Conservation (phyloP, 2,888 invertebrate genomes). For the Meandrusa payeni region DNA sequence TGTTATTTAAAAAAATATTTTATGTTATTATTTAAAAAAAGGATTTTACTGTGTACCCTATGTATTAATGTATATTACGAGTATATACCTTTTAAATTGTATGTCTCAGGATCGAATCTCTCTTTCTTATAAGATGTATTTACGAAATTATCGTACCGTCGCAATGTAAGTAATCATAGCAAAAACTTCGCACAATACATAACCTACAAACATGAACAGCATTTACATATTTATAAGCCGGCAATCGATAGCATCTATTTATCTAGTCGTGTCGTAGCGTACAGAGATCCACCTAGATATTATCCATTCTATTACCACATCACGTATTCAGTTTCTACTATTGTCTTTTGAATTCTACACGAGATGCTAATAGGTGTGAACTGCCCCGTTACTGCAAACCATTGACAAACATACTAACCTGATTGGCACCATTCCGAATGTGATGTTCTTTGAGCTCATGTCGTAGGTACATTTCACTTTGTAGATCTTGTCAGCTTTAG, state of each 20-base stretch:
- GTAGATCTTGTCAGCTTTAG: conserved; percentile 97
- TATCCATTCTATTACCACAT: conserved; percentile 46
- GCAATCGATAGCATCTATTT: conserved; percentile 3
- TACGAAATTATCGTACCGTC: too few relatives aligned
- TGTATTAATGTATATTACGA: too few relatives aligned
- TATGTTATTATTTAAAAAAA: too few relatives aligned
- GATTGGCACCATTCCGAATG: conserved; percentile 98
- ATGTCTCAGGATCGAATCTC: too few relatives aligned
- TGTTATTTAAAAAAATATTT: too few relatives aligned
- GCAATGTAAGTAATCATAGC: too few relatives aligned
- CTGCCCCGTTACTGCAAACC: conserved; percentile 18
- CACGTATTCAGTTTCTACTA: conserved; percentile 43
- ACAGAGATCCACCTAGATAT: conserved; percentile 44
- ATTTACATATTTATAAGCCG: conserved; percentile 19
- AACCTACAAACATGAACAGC: conserved; percentile 1
- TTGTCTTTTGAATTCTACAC: conserved; percentile 21
- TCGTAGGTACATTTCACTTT: conserved; percentile 98
- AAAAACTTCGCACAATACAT: conserved; percentile 5
- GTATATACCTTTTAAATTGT: too few relatives aligned
- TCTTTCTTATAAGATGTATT: too few relatives aligned
- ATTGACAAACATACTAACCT: conserved; percentile 75
- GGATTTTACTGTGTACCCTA: too few relatives aligned
- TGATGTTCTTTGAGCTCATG: conserved; percentile 97
- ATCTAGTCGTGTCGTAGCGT: conserved; percentile 3
- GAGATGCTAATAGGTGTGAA: conserved; percentile 22